Evolutionary conservation across 1,140 invertebrate genomes (phyloP), one percentile per base, ranked within the genome.

Genomic region (Drosophila pseudoananassae): DNA sequence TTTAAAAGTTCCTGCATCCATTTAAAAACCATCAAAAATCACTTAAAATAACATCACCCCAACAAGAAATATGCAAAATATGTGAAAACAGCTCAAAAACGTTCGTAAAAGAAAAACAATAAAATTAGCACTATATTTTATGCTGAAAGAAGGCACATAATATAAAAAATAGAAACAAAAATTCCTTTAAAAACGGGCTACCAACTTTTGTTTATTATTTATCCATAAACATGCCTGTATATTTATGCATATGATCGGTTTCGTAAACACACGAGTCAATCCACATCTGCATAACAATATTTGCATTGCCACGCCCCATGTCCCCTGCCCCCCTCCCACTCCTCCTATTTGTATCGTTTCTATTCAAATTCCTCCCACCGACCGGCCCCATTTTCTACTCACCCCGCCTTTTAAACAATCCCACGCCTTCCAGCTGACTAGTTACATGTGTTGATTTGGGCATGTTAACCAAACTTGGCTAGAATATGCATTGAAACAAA

Each of bases 231-330:
- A 63, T 23, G 45, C 17, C 4, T 25, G 27, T 27, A 31, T 63
- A 63, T 63, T 65, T 63, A 61, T 50, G 57, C 45, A 65, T 50
- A 50, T 14, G 56, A 58, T 58, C 56, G 56, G 56, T 33, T 58
- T 50, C 15, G 56, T 23, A 58, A 58, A 58, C 56, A 58, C 56
- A 57, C 54, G 14, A 56, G 17, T 4, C 54, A 45, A 17, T 17
- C 25, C 54, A 31, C 27, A 47, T 47, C 27, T 57, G 55, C 55
- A 57, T 57, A 47, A 47, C 55, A 57, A 47, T 47, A 47, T 57
- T 57, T 57, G 43, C 55, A 47, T 57, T 27, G 55, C 55, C 55
- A 47, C 43, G 17, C 43, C 43, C 17, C 17, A n/a, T 14, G n/a
- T 6, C 36, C 36, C n/a, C 1, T 4, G 12, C 9, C 36, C 36